Base-by-base conservation (phyloP, 2,888 invertebrate species). In the Nasonia oneida region DNA sequence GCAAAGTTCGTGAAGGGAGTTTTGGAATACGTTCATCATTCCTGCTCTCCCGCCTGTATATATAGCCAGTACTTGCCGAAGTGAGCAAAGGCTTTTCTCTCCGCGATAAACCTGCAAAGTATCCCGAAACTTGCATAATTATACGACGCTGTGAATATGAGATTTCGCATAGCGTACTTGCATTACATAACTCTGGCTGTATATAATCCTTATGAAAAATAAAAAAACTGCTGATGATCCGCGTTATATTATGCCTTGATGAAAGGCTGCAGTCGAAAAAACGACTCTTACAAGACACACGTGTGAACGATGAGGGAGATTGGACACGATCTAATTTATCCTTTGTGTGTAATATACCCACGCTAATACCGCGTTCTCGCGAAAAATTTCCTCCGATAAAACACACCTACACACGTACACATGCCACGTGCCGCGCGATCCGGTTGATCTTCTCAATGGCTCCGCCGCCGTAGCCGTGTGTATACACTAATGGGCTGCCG, bases 1-100 rank as follows among this genome's bases (percentile, higher is more conserved):
- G 29, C n/a, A 42, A 64, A 77, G 53, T 77, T 77, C n/a, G 73
- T 4, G 39, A 47, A 1, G 29, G 15, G 37, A 77, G 77, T 77
- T 71, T 81, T 70, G 71, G 29, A 83, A 82, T 75, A 70, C 50
- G 77, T 70, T 83, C 77, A 77, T 83, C 76, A 57, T 81, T 29
- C 29, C 29, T 29, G 29, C 64, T 15, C 64, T 61, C n/a, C 57
- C n/a, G 6, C 8, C n/a, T 61, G 4, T 61, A 61, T 23, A n/a
- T n/a, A n/a, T 4, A 23, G 37, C 47, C 47, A 75, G 74, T 75
- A 81, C 64, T 75, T 50, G 61, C 73, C 23, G 23, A 74, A 77
- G 29, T 81, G 42, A 67, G 37, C 73, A 75, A 75, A 39, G 42
- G 64, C n/a, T 61, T 61, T 61, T 61, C 57, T 61, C 57, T 64